phyloP scores from a whole-genome alignment of 2,113 vertebrate species.

The Phoenicopterus ruber region DNA sequence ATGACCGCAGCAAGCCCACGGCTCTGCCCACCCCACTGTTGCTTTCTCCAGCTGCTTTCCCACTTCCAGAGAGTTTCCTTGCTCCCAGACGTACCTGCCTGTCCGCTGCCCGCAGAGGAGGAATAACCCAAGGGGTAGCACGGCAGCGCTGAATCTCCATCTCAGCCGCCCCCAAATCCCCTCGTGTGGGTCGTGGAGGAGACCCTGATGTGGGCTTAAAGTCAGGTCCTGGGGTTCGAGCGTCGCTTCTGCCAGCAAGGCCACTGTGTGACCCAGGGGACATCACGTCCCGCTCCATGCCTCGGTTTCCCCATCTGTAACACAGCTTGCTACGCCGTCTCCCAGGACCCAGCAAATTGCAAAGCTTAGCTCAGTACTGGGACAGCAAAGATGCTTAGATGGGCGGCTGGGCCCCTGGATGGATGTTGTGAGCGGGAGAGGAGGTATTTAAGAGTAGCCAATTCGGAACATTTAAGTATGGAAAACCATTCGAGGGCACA shows the following conservation, averaged over 20 bases:
- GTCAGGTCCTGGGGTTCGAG: background rate
- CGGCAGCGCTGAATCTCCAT: background rate
- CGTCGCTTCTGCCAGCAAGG: background rate
- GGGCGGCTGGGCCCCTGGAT: rapidly evolving
- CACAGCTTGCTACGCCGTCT: background rate
- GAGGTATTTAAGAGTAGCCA: background rate
- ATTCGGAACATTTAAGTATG: rapidly evolving
- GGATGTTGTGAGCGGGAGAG: background rate
- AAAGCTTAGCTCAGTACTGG: background rate
- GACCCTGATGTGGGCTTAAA: background rate
- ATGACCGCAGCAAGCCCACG: too few relatives aligned
- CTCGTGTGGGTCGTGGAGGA: rapidly evolving
- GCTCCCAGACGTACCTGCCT: too few relatives aligned
- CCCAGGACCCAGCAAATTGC: background rate
- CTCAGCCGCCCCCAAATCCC: rapidly evolving
- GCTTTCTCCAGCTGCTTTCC: too few relatives aligned
- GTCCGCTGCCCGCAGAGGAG: too few relatives aligned
- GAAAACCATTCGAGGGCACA: background rate
- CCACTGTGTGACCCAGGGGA: background rate
- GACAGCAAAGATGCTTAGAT: background rate
- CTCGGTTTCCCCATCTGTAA: background rate
- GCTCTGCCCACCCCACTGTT: too few relatives aligned
- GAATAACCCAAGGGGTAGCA: background rate
- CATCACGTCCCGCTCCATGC: rapidly evolving
- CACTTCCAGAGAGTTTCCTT: too few relatives aligned